Conservation (phyloP, 2,888 invertebrate species). For the Drosophila infuscata region DNA sequence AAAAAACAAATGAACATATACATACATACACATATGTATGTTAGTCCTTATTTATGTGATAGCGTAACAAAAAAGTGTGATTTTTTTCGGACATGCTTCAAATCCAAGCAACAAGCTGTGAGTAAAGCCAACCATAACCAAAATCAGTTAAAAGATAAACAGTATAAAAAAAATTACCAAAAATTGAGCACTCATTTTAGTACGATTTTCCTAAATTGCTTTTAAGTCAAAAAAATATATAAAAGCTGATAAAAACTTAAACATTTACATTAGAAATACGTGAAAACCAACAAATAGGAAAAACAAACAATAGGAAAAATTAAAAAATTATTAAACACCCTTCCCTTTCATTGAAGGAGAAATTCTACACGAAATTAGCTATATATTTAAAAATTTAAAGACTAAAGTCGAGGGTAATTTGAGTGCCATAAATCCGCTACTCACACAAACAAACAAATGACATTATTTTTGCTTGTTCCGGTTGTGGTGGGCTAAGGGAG, state of each 20-base stretch:
- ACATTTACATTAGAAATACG: background rate
- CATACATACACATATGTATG: background rate
- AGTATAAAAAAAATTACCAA: background rate
- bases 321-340: background rate
- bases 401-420: conserved; percentile 74
- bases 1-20: background rate
- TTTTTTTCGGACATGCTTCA: conserved; percentile 8
- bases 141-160: background rate
- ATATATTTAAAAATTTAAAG: conserved; percentile 70
- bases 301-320: background rate
- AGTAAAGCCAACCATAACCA: background rate
- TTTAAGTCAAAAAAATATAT: background rate
- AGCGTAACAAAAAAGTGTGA: background rate
- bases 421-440: conserved; percentile 72
- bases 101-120: conserved; percentile 29
- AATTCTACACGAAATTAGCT: conserved; percentile 51
- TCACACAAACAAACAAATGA: conserved; percentile 24
- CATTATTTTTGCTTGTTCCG: conserved; percentile 9
- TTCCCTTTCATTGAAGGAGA: background rate
- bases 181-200: background rate
- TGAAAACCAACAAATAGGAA: background rate
- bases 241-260: background rate
- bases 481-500: background rate
- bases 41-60: conserved; percentile 4
- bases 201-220: background rate